Conservation (phyloP, 2,797 vertebrate genomes). For the Sylvilagus floridanus region DNA sequence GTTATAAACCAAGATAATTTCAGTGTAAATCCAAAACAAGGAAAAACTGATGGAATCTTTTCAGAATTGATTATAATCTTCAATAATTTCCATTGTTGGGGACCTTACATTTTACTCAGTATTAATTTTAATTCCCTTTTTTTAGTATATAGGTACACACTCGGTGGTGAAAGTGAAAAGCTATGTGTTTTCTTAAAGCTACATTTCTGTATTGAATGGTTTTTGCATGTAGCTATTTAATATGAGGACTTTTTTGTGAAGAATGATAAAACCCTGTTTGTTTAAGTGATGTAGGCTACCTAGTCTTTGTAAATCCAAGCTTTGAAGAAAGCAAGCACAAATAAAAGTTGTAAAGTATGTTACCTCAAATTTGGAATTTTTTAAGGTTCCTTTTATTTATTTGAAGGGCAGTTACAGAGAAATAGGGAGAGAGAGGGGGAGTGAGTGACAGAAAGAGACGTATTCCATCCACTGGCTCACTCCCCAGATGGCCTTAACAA, state of each 20-base stretch:
- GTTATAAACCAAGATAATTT: slow-evolving; percentile 8
- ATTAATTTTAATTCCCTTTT: not conserved
- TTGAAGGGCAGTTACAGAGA: too few relatives aligned
- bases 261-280: not conserved
- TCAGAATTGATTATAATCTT: not conserved
- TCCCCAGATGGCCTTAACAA: too few relatives aligned
- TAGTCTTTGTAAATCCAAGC: not conserved
- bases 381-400: too few relatives aligned
- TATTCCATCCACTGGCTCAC: too few relatives aligned
- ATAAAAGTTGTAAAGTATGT: not conserved
- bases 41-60: slow-evolving; percentile 7
- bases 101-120: not conserved
- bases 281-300: not conserved
- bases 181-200: not conserved
- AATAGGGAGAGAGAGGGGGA: too few relatives aligned
- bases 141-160: not conserved
- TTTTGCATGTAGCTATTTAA: not conserved
- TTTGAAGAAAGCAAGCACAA: not conserved
- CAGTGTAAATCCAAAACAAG: not conserved
- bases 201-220: not conserved
- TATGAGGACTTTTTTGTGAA: not conserved
- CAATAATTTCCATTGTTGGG: not conserved
- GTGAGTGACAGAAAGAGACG: too few relatives aligned
- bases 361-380: not conserved
- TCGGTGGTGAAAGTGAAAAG: not conserved